Percentiles rank a stretch among this genome's conserved stretches.
Conservation (phyloP, 2,797 vertebrate genomes). For the Yasuhikotakia modesta region DNA sequence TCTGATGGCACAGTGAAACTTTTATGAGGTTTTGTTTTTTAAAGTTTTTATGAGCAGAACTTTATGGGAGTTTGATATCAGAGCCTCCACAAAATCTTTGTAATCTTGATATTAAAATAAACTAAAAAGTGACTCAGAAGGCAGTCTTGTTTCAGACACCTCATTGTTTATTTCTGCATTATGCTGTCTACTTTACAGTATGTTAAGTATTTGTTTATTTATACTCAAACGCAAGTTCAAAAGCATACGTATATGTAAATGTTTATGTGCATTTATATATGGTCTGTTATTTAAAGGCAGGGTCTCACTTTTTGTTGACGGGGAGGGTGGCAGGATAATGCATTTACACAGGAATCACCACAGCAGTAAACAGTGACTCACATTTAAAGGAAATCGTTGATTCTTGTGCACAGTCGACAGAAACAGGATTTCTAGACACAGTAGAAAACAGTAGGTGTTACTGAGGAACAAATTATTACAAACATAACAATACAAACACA, state of each 20-base stretch:
- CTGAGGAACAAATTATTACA: background rate
- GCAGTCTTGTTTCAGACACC: background rate
- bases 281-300: too few relatives aligned
- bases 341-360: too few relatives aligned
- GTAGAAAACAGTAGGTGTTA: too few relatives aligned
- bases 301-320: too few relatives aligned
- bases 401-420: too few relatives aligned
- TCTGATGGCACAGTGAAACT: conserved; percentile 19
- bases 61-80: conserved; percentile 26
- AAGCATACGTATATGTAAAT: too few relatives aligned
- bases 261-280: too few relatives aligned
- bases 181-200: background rate
- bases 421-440: too few relatives aligned
- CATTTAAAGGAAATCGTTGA: too few relatives aligned
- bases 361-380: too few relatives aligned
- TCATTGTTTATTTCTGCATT: background rate
- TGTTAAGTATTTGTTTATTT: background rate
- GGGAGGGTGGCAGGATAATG: too few relatives aligned
- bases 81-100: conserved; percentile 31
- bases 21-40: conserved; percentile 4
- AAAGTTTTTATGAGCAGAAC: conserved; percentile 18
- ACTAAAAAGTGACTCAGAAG: background rate
- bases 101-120: conserved; percentile 15
- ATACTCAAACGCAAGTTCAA: too few relatives aligned
- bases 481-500: background rate